Conservation (phyloP, 2,888 invertebrate genomes). For the Cyclophora punctaria region DNA sequence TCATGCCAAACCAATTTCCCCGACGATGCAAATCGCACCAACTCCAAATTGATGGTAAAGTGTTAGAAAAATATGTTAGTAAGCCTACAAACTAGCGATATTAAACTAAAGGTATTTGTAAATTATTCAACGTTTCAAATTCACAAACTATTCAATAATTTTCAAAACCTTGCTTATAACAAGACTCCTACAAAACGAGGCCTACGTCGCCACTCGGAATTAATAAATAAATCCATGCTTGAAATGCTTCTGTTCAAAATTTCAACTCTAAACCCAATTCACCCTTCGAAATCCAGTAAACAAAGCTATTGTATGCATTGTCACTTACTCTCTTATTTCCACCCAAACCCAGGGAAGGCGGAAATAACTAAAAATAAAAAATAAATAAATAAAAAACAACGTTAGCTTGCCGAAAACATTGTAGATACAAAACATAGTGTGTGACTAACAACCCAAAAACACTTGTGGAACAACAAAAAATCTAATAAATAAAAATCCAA, state of each 20-base stretch:
- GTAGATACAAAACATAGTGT: constrained; percentile 7
- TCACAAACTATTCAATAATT: no score
- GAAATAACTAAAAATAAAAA: constrained; percentile 67
- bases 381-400: constrained; percentile 28
- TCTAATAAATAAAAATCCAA: not conserved
- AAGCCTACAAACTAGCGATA: no score
- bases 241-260: constrained; percentile 12
- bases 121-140: no score
- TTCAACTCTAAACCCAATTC: constrained; percentile 30
- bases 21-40: no score
- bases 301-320: constrained; percentile 42
- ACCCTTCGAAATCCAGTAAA: constrained; percentile 48
- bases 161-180: no score
- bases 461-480: not conserved
- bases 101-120: no score
- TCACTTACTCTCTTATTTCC: constrained; percentile 67
- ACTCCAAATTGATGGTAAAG: no score
- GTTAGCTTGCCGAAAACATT: constrained; percentile 5
- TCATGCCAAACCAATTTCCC: no score
- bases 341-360: constrained; percentile 58
- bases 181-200: no score
- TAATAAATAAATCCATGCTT: no score
- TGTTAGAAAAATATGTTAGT: no score
- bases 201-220: no score
- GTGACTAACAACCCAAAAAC: constrained; percentile 2